phyloP scores from a whole-genome alignment of 2,797 vertebrate species.

The Megalops cyprinoides region DNA sequence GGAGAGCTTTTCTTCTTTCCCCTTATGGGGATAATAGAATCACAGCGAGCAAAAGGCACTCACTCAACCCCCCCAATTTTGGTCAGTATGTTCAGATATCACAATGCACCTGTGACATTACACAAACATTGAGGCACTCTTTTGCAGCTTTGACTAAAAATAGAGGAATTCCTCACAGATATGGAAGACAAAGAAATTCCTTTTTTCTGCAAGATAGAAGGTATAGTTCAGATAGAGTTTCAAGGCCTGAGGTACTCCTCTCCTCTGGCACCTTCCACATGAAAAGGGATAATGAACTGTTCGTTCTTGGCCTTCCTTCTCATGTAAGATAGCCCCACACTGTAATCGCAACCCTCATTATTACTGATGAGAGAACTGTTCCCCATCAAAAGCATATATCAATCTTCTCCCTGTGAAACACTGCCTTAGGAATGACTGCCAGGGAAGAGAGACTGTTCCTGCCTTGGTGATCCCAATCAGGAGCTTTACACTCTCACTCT shows the following conservation, averaged over 20 bases:
- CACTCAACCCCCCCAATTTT: neutral
- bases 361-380: too few relatives aligned
- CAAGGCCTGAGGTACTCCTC: neutral
- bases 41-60: too few relatives aligned
- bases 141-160: neutral
- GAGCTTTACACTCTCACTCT: neutral
- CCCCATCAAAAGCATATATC: too few relatives aligned
- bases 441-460: neutral
- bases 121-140: neutral
- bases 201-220: constrained; percentile 3
- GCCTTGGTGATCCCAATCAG: neutral
- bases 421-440: neutral
- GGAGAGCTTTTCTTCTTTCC: neutral
- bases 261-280: neutral
- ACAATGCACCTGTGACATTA: neutral
- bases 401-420: neutral
- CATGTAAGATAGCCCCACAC: neutral
- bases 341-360: neutral
- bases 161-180: neutral
- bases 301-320: neutral
- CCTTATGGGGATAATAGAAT: neutral
- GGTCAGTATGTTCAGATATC: too few relatives aligned
- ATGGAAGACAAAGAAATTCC: neutral
- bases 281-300: neutral
- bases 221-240: neutral